Conservation (phyloP, 2,888 invertebrate genomes). For the Phortica okadai region DNA sequence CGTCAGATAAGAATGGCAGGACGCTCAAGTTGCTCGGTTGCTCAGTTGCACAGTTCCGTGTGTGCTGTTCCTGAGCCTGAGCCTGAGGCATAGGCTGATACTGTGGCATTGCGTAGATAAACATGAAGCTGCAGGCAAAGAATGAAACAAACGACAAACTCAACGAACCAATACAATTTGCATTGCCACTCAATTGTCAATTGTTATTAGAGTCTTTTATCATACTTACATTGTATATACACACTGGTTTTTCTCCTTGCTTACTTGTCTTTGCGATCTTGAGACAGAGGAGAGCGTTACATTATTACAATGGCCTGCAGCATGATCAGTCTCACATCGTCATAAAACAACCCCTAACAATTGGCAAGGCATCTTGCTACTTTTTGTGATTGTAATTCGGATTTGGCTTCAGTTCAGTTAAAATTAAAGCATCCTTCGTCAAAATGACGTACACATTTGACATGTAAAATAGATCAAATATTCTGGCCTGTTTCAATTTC, state of each 20-base stretch:
- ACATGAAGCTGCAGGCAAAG: background rate
- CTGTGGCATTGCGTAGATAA: background rate
- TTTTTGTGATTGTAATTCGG: no score
- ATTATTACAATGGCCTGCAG: background rate
- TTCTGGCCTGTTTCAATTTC: no score
- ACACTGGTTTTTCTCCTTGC: no score
- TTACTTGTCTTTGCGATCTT: background rate
- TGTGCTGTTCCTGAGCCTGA: no score
- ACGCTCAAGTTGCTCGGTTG: no score
- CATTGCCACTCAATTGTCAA: background rate
- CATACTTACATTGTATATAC: background rate
- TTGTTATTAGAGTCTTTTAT: background rate
- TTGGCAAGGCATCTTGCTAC: no score
- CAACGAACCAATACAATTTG: background rate
- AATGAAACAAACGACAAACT: background rate
- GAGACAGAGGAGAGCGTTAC: background rate
- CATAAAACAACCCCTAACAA: no score
- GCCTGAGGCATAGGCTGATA: background rate
- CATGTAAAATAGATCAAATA: no score
- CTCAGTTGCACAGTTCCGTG: background rate
- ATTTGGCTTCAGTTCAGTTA: no score
- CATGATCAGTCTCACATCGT: background rate
- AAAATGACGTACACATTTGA: no score
- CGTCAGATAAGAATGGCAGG: conserved; percentile 45
- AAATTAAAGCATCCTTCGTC: no score